phyloP scores from a whole-genome alignment of 2,888 invertebrate species.

The Epistrophella euchroma region DNA sequence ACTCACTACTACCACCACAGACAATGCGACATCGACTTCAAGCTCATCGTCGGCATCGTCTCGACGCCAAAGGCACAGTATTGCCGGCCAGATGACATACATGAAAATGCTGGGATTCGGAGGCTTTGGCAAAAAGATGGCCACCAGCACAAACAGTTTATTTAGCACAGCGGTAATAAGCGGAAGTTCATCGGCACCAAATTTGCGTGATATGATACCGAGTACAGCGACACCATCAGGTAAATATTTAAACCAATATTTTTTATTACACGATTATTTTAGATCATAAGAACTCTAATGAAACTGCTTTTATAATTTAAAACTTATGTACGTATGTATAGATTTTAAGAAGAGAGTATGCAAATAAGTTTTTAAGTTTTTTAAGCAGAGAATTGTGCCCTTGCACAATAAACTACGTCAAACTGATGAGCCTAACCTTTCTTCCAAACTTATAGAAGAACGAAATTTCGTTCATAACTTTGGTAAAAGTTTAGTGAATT shows the following conservation, averaged over 20 bases:
- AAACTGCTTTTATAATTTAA: no score
- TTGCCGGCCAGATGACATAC: conserved; percentile 97
- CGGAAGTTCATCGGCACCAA: conserved; percentile 96
- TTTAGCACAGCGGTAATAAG: conserved; percentile 98
- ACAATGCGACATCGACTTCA: conserved; percentile 81
- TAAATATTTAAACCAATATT: conserved; percentile 83
- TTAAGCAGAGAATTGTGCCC: no score
- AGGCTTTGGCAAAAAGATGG: conserved; percentile 88
- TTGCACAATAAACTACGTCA: no score
- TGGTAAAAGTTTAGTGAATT: no score
- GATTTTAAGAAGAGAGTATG: background rate
- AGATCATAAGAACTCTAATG: background rate
- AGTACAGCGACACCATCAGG: conserved; percentile 90
- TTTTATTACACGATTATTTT: background rate
- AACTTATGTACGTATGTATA: background rate
- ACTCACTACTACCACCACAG: conserved; percentile 82
- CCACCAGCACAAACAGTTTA: conserved; percentile 91
- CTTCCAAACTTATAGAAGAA: no score
- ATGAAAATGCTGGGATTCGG: conserved; percentile 94
- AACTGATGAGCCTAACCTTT: no score
- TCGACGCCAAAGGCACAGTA: conserved; percentile 97
- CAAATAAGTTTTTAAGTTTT: background rate
- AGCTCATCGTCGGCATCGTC: conserved; percentile 84
- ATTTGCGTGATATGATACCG: conserved; percentile 94
- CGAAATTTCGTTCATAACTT: no score